Percentiles rank a stretch among this genome's conserved stretches.
phyloP scores from a whole-genome alignment of 1,140 invertebrate species.

The Luehdorfia chinensis region DNA sequence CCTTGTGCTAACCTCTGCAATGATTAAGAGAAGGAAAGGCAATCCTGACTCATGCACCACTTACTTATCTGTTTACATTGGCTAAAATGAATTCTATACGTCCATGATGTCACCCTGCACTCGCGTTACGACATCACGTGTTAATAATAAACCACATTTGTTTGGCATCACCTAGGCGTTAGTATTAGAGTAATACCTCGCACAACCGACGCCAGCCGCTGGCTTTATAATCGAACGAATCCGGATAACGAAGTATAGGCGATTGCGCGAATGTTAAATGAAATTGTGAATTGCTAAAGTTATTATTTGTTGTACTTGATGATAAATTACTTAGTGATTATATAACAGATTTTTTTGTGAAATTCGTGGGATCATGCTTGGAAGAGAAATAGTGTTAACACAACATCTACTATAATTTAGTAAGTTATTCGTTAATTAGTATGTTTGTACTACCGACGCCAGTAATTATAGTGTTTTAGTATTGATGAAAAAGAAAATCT shows the following conservation, averaged over 20 bases:
- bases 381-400: too few species aligned
- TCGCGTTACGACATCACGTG: conserved; percentile 22
- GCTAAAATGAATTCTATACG: conserved; percentile 21
- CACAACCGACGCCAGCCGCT: conserved; percentile 25
- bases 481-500: too few species aligned
- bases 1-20: not conserved
- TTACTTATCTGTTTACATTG: conserved; percentile 17
- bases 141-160: conserved; percentile 34
- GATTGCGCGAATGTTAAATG: conserved; percentile 6
- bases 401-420: too few species aligned
- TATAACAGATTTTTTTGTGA: too few species aligned
- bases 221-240: conserved; percentile 25
- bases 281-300: too few species aligned
- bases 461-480: too few species aligned
- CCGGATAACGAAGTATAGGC: conserved; percentile 24
- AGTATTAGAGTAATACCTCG: conserved; percentile 32
- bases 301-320: too few species aligned
- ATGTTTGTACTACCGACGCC: too few species aligned
- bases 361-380: too few species aligned
- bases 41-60: not conserved
- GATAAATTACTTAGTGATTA: too few species aligned
- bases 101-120: conserved; percentile 28
- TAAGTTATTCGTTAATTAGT: too few species aligned
- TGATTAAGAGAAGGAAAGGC: not conserved
- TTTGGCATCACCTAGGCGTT: conserved; percentile 45